Percentiles rank a stretch among this genome's conserved stretches.
These are phyloP conservation scores for Lasioglossum pauxillum DNA, from an alignment of 2,888 invertebrate genomes.

Conservation along the genomic window DNA sequence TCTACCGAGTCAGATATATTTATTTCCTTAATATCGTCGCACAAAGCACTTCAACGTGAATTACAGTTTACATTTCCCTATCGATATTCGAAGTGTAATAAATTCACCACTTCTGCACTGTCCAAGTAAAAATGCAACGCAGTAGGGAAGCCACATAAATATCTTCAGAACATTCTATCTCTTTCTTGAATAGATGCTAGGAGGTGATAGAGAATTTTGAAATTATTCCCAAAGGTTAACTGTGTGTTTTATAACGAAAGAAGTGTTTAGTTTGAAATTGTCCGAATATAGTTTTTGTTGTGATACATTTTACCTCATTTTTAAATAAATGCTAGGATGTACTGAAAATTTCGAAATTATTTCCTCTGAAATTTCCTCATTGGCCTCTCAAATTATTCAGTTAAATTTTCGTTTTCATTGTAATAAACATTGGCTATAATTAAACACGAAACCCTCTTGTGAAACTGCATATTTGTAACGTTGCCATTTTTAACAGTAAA, in stretches of 20 bases:
- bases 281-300: too few relatives aligned
- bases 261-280: background rate
- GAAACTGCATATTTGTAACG: background rate
- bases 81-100: conserved; percentile 36
- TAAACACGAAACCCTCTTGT: background rate
- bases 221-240: background rate
- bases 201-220: background rate
- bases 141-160: conserved; percentile 25
- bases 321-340: too few relatives aligned
- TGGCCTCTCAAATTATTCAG: too few relatives aligned
- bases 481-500: background rate
- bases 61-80: conserved; percentile 45
- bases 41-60: conserved; percentile 21
- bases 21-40: conserved; percentile 32
- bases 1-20: conserved; percentile 17
- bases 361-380: too few relatives aligned
- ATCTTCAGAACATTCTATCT: conserved; percentile 57
- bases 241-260: conserved; percentile 22
- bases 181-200: conserved; percentile 52
- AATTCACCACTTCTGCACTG: conserved; percentile 31
- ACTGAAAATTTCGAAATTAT: too few relatives aligned
- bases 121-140: conserved; percentile 8
- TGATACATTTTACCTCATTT: too few relatives aligned
- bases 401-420: background rate
- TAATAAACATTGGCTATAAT: background rate